These are phyloP conservation scores for Girardinichthys multiradiatus DNA, from an alignment of 2,113 vertebrate species.

Conservation along the genomic window DNA sequence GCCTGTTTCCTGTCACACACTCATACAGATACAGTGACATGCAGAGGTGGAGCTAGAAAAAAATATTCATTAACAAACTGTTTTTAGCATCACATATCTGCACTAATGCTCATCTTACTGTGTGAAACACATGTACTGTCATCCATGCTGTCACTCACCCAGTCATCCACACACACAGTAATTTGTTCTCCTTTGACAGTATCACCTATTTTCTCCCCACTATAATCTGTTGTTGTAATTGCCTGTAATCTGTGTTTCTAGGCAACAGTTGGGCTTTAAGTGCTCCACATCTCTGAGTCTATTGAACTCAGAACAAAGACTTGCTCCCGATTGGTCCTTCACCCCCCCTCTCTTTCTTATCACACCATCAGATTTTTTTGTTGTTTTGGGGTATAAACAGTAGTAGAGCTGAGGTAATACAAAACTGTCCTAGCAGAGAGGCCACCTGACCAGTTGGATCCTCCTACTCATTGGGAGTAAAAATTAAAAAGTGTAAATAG, in stretches of 20 bases:
- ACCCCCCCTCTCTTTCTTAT: constrained; percentile 29
- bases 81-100: constrained; percentile 22
- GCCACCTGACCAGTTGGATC: constrained; percentile 36
- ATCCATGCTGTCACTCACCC: constrained; percentile 14
- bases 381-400: constrained; percentile 37
- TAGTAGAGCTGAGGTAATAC: constrained; percentile 24
- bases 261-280: constrained; percentile 72
- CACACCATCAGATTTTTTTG: constrained; percentile 45
- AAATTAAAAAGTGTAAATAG: not conserved
- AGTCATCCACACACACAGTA: constrained; percentile 23
- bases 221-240: constrained; percentile 72
- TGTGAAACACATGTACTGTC: constrained; percentile 26
- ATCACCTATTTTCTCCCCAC: constrained; percentile 62
- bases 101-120: constrained; percentile 6
- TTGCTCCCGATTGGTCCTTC: constrained; percentile 57
- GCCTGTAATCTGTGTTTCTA: constrained; percentile 70
- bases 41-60: not conserved
- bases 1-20: not conserved
- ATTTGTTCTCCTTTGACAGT: constrained; percentile 59
- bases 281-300: too few relatives aligned
- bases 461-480: constrained; percentile 10
- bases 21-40: not conserved
- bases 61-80: constrained; percentile 9
- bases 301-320: constrained; percentile 63
- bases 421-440: constrained; percentile 40